Evolutionary conservation across 1,140 invertebrate species (phyloP).

Genomic region (Eupeodes corollae): DNA sequence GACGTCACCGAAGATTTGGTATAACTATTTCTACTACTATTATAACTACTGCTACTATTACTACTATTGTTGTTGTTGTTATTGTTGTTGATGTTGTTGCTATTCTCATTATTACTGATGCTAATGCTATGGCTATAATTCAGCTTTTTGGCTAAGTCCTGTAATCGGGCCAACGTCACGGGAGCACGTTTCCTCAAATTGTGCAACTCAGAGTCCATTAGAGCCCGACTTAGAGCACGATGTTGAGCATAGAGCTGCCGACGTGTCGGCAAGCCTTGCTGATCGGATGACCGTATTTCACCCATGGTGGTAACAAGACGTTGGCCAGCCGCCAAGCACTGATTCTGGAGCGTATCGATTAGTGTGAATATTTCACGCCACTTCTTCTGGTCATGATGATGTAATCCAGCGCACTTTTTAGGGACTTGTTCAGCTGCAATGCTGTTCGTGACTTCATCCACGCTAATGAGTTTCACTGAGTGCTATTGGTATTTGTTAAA

Average conservation of each 20-base stretch:
- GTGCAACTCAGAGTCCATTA: slow-evolving; percentile 42
- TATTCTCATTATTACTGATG: not conserved
- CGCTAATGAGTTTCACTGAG: slow-evolving; percentile 36
- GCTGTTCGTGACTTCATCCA: slow-evolving; percentile 38
- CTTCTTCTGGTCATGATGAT: slow-evolving; percentile 45
- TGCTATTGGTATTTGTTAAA: slow-evolving; percentile 9
- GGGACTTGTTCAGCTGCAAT: slow-evolving; percentile 36
- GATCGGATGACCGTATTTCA: slow-evolving; percentile 41
- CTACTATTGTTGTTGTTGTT: no score
- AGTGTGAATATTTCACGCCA: slow-evolving; percentile 54
- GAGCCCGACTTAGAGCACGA: slow-evolving; percentile 37
- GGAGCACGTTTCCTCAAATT: slow-evolving; percentile 41
- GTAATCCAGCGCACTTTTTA: slow-evolving; percentile 40
- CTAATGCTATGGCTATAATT: slow-evolving; percentile 11
- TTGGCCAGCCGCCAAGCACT: slow-evolving; percentile 40
- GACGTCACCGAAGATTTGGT: slow-evolving; percentile 1
- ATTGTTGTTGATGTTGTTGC: slow-evolving; percentile 3
- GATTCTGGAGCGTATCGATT: slow-evolving; percentile 41
- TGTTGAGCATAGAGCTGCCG: slow-evolving; percentile 44
- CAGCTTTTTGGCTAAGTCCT: slow-evolving; percentile 35
- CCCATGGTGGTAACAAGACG: slow-evolving; percentile 40
- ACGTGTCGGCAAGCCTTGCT: slow-evolving; percentile 36
- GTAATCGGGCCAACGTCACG: slow-evolving; percentile 37
- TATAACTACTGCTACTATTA: slow-evolving; percentile 2
- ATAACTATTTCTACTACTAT: slow-evolving; percentile 1